phyloP scores from a whole-genome alignment of 2,113 vertebrate genomes.

The Mus spicilegus region DNA sequence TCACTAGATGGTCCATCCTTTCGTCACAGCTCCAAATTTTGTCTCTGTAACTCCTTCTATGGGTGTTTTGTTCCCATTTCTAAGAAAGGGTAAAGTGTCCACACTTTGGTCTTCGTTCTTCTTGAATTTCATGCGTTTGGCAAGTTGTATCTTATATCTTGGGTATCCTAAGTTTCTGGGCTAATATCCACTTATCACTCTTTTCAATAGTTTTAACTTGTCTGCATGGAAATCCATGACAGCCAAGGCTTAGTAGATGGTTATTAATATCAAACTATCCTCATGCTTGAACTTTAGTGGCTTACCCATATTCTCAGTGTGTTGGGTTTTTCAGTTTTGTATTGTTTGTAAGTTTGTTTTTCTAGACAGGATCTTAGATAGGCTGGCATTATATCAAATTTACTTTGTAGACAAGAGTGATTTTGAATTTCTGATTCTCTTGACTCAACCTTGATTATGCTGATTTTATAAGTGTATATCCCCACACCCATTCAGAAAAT shows the following conservation, averaged over 20 bases:
- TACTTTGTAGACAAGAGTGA: not conserved
- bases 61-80: too few relatives aligned
- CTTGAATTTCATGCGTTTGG: too few relatives aligned
- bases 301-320: not conserved
- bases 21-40: too few relatives aligned
- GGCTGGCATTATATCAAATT: not conserved
- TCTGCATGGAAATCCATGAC: not conserved
- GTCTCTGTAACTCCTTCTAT: too few relatives aligned
- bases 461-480: not conserved
- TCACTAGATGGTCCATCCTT: too few relatives aligned
- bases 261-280: not conserved
- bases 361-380: too few relatives aligned
- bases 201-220: not conserved
- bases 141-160: too few relatives aligned
- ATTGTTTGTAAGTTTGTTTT: not conserved
- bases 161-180: too few relatives aligned
- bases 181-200: too few relatives aligned
- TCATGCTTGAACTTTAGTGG: not conserved
- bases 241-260: not conserved
- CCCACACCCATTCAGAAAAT: too few relatives aligned
- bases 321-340: not conserved
- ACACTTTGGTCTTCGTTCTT: too few relatives aligned
- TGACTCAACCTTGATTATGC: not conserved
- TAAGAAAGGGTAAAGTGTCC: too few relatives aligned
- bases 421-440: not conserved